Evolutionary conservation across 2,113 vertebrate genomes (phyloP).

Genomic region (Galbula dea): DNA sequence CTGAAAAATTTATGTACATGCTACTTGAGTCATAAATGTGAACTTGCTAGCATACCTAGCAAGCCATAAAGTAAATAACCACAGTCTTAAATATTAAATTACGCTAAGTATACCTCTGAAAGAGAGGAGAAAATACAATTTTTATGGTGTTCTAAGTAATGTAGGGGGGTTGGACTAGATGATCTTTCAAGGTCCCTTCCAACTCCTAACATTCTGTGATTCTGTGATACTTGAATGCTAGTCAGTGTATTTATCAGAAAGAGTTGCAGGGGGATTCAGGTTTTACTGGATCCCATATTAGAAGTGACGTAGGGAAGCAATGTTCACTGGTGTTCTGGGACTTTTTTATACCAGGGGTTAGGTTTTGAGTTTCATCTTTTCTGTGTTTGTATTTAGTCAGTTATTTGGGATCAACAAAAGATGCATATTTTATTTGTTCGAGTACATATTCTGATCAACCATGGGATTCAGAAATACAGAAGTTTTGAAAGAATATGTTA

Average conservation of each 20-base stretch:
- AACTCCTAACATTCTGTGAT: no score
- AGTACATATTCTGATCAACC: neutral
- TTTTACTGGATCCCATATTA: neutral
- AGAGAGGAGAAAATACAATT: neutral
- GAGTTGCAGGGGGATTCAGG: neutral
- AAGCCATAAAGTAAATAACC: neutral
- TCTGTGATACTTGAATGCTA: neutral
- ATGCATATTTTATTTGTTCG: neutral
- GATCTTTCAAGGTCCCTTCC: no score
- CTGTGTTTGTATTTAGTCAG: neutral
- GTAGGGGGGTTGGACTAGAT: no score
- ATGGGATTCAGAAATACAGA: neutral
- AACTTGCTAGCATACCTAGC: neutral
- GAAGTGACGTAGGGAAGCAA: neutral
- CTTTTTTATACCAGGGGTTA: neutral
- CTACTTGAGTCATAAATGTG: neutral
- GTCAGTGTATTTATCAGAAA: neutral
- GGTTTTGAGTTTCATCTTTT: neutral
- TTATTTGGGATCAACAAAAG: neutral
- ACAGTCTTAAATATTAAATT: neutral
- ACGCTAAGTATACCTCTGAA: neutral
- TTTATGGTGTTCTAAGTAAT: no score
- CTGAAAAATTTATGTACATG: neutral
- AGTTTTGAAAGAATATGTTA: neutral
- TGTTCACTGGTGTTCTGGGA: neutral